Base-by-base conservation (phyloP, 2,113 vertebrate species). In the Butorides virescens region DNA sequence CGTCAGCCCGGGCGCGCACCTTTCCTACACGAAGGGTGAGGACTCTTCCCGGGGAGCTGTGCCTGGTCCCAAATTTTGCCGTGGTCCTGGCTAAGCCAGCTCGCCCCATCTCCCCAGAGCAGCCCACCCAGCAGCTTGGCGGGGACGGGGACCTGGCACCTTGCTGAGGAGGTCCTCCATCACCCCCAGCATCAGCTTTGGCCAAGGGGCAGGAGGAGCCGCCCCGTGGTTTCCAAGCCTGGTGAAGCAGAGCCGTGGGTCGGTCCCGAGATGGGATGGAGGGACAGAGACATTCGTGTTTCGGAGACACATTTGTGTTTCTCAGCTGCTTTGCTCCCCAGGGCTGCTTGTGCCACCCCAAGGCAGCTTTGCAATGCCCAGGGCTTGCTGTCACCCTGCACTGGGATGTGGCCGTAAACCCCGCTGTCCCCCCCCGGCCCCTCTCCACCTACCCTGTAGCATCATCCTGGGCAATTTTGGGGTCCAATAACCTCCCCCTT, bases 361-460 rank as follows among this genome's bases (percentile, higher is more conserved):
- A 1, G 1, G 18, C 2, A 55, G 47, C 56, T n/a, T 39, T 63
- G 34, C 44, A 52, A 13, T 6, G 44, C 15, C 17, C 19, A 15
- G 36, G 42, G 42, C 65, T 58, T 2, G 0, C 20, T 36, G 58
- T 29, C 29, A 23, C 27, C 66, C 36, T 58, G 36, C 36, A 3
- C 37, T 32, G 72, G 27, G 32, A 68, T 25, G 9, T 0, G 67
- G 88, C 27, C 4, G 5, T 13, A 52, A 80, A 22, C 11, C 36
- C 32, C 3, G 3, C 11, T 5, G 5, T 32, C 19, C 13, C 8
- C 3, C 12, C 21, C 1, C 6, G n/a, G 2, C 15, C 14, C 15
- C 19, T 37, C 26, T 80, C 65, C 74, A 50, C 58, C n/a, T 50
- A 1, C 7, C 25, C 61, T 37, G 27, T 34, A 50, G 25, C 42